Percentiles rank a stretch among this genome's conserved stretches.
These are phyloP conservation scores for Orthonevra nobilis DNA, from an alignment of 2,888 invertebrate species.

Conservation along the genomic window DNA sequence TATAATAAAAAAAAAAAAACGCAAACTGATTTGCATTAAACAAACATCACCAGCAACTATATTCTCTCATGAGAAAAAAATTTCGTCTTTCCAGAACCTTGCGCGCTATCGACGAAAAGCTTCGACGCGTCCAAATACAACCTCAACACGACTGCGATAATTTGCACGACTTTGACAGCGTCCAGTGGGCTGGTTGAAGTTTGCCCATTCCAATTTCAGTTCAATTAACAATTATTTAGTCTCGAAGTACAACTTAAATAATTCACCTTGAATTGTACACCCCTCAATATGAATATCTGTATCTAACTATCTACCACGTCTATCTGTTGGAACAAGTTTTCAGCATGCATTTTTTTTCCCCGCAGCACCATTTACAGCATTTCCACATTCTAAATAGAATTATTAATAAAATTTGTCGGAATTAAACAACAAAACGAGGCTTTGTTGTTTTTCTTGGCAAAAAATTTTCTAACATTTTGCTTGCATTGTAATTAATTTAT, in stretches of 20 bases:
- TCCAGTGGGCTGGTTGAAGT: conserved; percentile 30
- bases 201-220: conserved; percentile 61
- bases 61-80: conserved; percentile 56
- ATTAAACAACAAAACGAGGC: conserved; percentile 17
- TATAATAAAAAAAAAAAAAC: conserved; percentile 3
- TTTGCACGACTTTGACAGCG: too few relatives aligned
- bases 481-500: conserved; percentile 52
- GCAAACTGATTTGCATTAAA: conserved; percentile 49
- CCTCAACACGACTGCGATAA: conserved; percentile 2
- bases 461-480: conserved; percentile 14
- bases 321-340: conserved; percentile 61
- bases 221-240: conserved; percentile 62
- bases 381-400: conserved; percentile 48
- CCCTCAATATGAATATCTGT: conserved; percentile 5
- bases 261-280: conserved; percentile 52
- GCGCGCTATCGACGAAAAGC: conserved; percentile 31
- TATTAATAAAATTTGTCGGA: conserved; percentile 46
- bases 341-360: conserved; percentile 36
- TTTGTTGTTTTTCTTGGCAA: conserved; percentile 9
- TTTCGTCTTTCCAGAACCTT: conserved; percentile 43
- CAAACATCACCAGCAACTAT: conserved; percentile 22
- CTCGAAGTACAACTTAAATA: conserved; percentile 58
- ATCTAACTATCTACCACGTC: conserved; percentile 32
- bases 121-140: conserved; percentile 11
- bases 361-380: conserved; percentile 50